A percentile compares a stretch with the other conserved stretches of the same genome.
Evolutionary conservation across 2,797 vertebrate genomes (phyloP).

Genomic region (Champsocephalus esox): DNA sequence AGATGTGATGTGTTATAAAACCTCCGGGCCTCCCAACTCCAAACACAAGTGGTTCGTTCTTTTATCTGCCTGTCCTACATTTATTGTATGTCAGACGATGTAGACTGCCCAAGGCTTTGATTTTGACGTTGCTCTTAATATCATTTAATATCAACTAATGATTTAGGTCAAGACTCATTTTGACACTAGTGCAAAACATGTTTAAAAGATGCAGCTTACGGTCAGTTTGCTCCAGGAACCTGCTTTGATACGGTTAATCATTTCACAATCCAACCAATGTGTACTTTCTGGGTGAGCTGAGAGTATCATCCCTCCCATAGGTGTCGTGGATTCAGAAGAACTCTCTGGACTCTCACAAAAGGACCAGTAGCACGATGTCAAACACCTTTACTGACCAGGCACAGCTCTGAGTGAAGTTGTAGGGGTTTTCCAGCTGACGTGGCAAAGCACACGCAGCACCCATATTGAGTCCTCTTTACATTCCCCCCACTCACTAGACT

Average conservation of each 20-base stretch:
- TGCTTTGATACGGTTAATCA: neutral
- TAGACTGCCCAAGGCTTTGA: conserved; percentile 87
- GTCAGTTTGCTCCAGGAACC: conserved; percentile 23
- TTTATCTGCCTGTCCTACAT: conserved; percentile 85
- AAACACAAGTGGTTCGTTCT: conserved; percentile 77
- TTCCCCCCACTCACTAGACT: no score
- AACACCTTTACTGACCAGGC: no score
- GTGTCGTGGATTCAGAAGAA: no score
- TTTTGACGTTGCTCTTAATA: conserved; percentile 84
- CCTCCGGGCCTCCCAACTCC: conserved; percentile 58
- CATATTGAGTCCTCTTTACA: no score
- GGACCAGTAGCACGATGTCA: neutral
- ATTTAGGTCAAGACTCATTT: conserved; percentile 84
- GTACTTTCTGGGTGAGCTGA: neutral
- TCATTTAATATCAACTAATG: conserved; percentile 84
- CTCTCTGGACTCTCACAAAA: neutral
- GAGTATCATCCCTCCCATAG: no score
- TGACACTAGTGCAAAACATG: conserved; percentile 69
- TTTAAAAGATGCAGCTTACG: conserved; percentile 60
- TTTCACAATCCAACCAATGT: neutral
- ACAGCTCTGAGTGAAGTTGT: no score
- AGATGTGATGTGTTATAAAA: conserved; percentile 61
- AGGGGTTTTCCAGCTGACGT: no score
- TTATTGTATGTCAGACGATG: conserved; percentile 88
- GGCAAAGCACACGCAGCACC: no score